Percentiles rank a stretch among this genome's conserved stretches.
phyloP scores from a whole-genome alignment of 35 echinoderm and acorn worm species.

The Ptychodera flava region DNA sequence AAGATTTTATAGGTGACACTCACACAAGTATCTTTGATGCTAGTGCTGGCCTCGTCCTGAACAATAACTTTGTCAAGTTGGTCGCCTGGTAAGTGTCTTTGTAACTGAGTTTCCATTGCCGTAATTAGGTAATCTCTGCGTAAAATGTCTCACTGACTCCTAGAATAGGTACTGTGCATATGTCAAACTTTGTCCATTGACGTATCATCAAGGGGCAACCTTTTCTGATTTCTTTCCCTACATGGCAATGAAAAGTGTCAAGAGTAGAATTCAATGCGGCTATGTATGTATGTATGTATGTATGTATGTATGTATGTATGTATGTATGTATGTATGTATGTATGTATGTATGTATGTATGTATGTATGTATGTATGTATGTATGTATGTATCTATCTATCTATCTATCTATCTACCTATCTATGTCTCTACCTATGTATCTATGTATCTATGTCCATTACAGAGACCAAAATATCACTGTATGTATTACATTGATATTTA shows the following conservation, averaged over 20 bases:
- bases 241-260: background rate
- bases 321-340: slow-evolving; percentile 2
- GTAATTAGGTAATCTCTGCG: background rate
- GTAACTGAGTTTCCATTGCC: background rate
- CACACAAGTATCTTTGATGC: slow-evolving; percentile 95
- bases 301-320: background rate
- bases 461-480: too few species aligned
- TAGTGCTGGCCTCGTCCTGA: slow-evolving; percentile 76
- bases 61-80: slow-evolving; percentile 86
- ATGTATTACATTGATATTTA: too few species aligned
- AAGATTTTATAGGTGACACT: slow-evolving; percentile 88
- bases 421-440: too few species aligned
- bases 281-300: background rate
- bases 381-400: background rate
- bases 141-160: background rate
- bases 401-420: background rate
- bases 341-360: slow-evolving; percentile 2
- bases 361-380: slow-evolving; percentile 2
- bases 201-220: too few species aligned
- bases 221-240: background rate
- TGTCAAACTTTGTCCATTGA: background rate
- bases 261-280: background rate
- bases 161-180: background rate
- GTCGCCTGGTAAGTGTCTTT: slow-evolving; percentile 46
- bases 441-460: too few species aligned